Base-by-base conservation (phyloP, 1,140 invertebrate genomes). In the Babylonia areolata region DNA sequence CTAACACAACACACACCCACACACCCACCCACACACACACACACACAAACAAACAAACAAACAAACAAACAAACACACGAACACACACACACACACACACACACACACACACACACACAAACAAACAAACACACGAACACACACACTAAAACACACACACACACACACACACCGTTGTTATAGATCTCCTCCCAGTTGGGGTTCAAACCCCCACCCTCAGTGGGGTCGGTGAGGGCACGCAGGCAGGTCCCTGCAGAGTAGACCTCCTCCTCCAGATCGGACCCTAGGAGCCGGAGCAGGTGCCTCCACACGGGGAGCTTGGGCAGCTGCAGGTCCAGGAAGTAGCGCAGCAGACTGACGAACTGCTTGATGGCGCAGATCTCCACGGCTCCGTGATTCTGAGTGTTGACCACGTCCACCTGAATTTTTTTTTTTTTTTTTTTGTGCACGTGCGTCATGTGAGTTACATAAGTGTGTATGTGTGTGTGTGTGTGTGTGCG, bases 351-450 rank as follows among this genome's bases (percentile, higher is more conserved):
- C 17, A 94, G 71, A 33, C 88, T 86, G 64, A 92, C 91, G 85
- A 85, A 92, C 35, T 91, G 89, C 54, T 93, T 92, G 71, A 92
- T 86, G 33, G 92, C 91, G 87, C 91, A 92, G 28, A 94, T 90
- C 85, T 94, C 93, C 64, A 94, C 90, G 12, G 91, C 91, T 17
- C 93, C 93, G 87, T 94, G 93, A 78, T 93, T 93, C 33, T 91
- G 89, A 11, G 89, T 87, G 87, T 93, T 92, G 15, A 91, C 89
- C 0, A 87, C 90, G 84, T 89, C 87, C n/a, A 93, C 83, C 87
- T 88, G 77, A 1, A 46, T n/a, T n/a, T n/a, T n/a, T n/a, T n/a
- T n/a, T n/a, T n/a, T n/a, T n/a, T n/a, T n/a, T n/a, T n/a, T n/a
- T n/a, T n/a, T n/a, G n/a, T n/a, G n/a, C n/a, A n/a, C n/a, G n/a